phyloP scores from a whole-genome alignment of 2,113 vertebrate genomes.

The Diadophis punctatus region DNA sequence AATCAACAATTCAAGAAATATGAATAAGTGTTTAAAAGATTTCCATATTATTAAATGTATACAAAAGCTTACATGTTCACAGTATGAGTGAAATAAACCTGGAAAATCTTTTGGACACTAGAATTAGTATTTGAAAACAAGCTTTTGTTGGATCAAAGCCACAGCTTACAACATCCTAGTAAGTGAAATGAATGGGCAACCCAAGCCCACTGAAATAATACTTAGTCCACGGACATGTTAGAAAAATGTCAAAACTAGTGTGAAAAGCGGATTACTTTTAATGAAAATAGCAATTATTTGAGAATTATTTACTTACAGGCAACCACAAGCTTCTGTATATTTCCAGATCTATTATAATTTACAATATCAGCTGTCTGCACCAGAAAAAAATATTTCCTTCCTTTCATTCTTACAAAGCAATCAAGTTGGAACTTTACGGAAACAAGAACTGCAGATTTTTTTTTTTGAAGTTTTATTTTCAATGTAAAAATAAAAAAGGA shows the following conservation, averaged over 20 bases:
- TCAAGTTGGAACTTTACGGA: background rate
- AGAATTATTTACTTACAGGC: background rate
- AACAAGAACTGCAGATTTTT: background rate
- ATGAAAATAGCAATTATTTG: background rate
- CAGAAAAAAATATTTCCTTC: background rate
- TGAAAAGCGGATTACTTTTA: background rate
- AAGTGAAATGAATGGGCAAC: constrained; percentile 17
- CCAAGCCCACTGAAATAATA: constrained; percentile 4
- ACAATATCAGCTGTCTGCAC: background rate
- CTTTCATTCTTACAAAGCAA: background rate
- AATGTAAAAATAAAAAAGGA: background rate
- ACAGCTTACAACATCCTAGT: background rate
- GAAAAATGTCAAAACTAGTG: background rate
- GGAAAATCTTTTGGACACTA: background rate
- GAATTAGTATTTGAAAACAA: background rate
- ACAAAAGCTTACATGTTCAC: background rate
- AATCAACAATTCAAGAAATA: background rate
- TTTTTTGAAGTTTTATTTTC: background rate
- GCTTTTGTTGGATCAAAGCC: background rate
- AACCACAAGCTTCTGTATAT: background rate
- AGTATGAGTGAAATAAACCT: background rate
- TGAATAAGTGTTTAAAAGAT: background rate
- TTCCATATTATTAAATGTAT: background rate
- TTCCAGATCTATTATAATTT: background rate
- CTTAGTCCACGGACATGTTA: background rate